These are phyloP conservation scores for Uloborus diversus DNA, from an alignment of 1,140 invertebrate species.

Conservation along the genomic window DNA sequence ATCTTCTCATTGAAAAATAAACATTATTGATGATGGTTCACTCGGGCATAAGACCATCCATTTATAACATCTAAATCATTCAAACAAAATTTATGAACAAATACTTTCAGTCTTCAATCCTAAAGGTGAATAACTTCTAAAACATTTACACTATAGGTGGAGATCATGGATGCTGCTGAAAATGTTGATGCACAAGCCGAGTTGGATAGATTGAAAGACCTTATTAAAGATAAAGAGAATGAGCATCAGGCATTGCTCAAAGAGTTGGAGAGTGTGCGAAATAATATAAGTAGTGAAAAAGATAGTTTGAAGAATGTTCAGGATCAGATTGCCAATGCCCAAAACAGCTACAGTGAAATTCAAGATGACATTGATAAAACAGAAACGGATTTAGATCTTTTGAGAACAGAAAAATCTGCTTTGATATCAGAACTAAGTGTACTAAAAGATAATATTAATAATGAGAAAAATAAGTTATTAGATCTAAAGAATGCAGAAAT, in stretches of 20 bases:
- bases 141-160: too few species aligned
- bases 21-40: too few species aligned
- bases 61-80: too few species aligned
- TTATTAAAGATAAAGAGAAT: conserved; percentile 10
- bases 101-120: too few species aligned
- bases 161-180: too few species aligned
- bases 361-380: conserved; percentile 43
- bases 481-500: conserved; percentile 1
- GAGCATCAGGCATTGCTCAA: neutral
- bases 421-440: conserved; percentile 37
- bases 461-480: conserved; percentile 29
- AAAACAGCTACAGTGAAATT: conserved; percentile 23
- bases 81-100: too few species aligned
- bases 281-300: conserved; percentile 9
- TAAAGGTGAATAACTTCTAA: too few species aligned
- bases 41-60: too few species aligned
- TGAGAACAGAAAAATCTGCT: conserved; percentile 38
- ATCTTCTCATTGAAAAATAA: too few species aligned
- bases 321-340: conserved; percentile 13
- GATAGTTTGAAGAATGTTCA: conserved; percentile 13
- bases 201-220: too few species aligned
- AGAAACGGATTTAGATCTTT: conserved; percentile 36
- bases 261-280: neutral
- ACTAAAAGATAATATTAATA: conserved; percentile 33
- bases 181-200: too few species aligned